Evolutionary conservation across 2,888 invertebrate species (phyloP).

Genomic region (Apodemia zela): DNA sequence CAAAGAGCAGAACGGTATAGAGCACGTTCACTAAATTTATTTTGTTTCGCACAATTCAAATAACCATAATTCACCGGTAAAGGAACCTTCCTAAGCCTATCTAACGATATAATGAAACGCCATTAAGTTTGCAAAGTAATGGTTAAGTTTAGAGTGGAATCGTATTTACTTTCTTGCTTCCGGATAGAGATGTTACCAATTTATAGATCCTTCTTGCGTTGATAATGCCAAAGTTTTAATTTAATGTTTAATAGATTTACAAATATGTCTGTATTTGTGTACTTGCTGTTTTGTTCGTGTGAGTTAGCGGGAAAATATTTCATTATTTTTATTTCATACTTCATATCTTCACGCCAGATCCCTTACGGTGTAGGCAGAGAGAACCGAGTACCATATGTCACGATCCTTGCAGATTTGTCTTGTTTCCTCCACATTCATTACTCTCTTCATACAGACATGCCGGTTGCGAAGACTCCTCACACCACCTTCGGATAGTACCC

Average conservation of each 20-base stretch:
- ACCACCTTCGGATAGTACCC: no score
- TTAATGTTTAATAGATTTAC: not conserved
- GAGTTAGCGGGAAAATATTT: no score
- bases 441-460: no score
- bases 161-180: conserved; percentile 62
- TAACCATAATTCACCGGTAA: conserved; percentile 76
- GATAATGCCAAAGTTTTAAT: conserved; percentile 37
- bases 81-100: conserved; percentile 66
- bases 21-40: conserved; percentile 80
- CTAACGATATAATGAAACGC: conserved; percentile 79
- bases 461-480: no score
- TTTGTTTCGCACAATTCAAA: conserved; percentile 80
- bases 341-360: no score
- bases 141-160: conserved; percentile 60
- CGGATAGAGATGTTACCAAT: conserved; percentile 74
- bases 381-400: no score
- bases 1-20: conserved; percentile 78
- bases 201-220: conserved; percentile 59
- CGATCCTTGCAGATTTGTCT: no score
- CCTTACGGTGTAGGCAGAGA: no score
- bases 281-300: no score
- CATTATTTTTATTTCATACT: no score
- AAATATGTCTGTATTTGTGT: no score
- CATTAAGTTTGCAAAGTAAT: conserved; percentile 64
- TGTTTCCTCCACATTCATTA: no score